Base-by-base conservation (phyloP, 2,888 invertebrate genomes). In the Eristalinus sepulchralis region DNA sequence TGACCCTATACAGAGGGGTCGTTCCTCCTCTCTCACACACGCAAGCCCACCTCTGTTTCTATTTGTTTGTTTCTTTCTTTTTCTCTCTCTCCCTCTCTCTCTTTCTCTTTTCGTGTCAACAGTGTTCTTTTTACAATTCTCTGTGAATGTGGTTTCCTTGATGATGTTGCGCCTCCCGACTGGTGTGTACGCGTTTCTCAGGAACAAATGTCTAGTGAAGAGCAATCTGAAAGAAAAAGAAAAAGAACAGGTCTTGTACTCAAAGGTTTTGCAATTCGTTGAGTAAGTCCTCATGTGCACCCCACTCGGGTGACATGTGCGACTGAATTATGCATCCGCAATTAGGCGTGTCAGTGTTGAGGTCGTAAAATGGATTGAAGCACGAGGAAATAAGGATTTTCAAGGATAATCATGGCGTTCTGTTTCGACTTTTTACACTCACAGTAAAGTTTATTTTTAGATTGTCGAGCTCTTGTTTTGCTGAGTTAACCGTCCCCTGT, bases 371-470 rank as follows among this genome's bases (percentile, higher is more conserved):
- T 2, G 22, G 34, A 80, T 27, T 24, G 55, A 34, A 67, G 71
- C 66, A 78, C 59, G 47, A 68, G 62, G 68, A 68, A 59, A 57
- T 31, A n/a, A 31, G 62, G n/a, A 62, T 24, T 39, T 66, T 36
- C 67, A 72, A 77, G 82, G 84, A 72, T 72, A 81, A 60, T 60
- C 66, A 62, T 5, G 27, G 27, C 27, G 27, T 77, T 82, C 59
- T 11, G 34, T 55, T 83, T 17, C 27, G 4, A 62, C 13, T 57
- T 63, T 70, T 75, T 39, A 59, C 67, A 66, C 17, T 36, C 66
- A 63, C 60, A 70, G 57, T 24, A 76, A 76, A 77, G 71, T 81
- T 63, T 85, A 85, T 85, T 85, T 85, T 81, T 76, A 77, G 81
- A 81, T 11, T 17, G 6, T 39, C 22, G 10, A 31, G 33, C 17